These are phyloP conservation scores for Isaurus tuberculatus DNA, from an alignment of 92 coral and sea anemone genomes.

Conservation along the genomic window DNA sequence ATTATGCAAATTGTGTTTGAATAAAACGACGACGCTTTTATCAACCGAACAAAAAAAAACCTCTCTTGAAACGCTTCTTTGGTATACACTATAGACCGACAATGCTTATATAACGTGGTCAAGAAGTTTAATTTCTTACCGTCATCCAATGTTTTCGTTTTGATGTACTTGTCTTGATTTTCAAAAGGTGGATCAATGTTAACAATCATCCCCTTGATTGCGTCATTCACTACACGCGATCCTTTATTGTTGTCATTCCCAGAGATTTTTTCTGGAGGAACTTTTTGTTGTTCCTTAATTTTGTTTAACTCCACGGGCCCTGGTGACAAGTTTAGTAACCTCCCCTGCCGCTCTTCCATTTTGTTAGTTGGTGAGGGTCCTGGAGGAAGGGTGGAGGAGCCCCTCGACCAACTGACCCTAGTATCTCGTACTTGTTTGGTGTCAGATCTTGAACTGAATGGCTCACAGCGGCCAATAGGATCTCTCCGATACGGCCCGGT, in stretches of 20 bases:
- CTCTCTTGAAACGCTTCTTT: too few relatives aligned
- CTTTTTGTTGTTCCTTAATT: too few relatives aligned
- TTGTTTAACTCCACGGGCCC: too few relatives aligned
- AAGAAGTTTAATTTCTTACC: background rate
- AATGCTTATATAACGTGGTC: too few relatives aligned
- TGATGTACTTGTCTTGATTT: background rate
- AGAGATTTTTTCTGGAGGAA: too few relatives aligned
- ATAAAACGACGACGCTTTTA: too few relatives aligned
- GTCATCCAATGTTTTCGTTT: slow-evolving; percentile 5
- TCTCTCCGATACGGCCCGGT: slow-evolving; percentile 61
- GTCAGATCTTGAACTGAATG: background rate
- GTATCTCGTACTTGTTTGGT: background rate
- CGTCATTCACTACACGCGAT: background rate
- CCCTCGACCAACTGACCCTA: background rate
- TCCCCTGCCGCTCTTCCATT: too few relatives aligned
- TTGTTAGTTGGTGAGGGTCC: background rate
- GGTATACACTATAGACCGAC: too few relatives aligned
- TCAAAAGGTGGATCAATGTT: background rate
- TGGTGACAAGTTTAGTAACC: too few relatives aligned
- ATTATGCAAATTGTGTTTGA: too few relatives aligned
- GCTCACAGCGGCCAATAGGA: slow-evolving; percentile 74
- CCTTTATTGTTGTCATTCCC: too few relatives aligned
- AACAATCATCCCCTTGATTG: background rate
- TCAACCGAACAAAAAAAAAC: too few relatives aligned
- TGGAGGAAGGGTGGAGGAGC: background rate